Evolutionary conservation across 2,797 vertebrate species (phyloP).

Genomic region (Esox lucius): DNA sequence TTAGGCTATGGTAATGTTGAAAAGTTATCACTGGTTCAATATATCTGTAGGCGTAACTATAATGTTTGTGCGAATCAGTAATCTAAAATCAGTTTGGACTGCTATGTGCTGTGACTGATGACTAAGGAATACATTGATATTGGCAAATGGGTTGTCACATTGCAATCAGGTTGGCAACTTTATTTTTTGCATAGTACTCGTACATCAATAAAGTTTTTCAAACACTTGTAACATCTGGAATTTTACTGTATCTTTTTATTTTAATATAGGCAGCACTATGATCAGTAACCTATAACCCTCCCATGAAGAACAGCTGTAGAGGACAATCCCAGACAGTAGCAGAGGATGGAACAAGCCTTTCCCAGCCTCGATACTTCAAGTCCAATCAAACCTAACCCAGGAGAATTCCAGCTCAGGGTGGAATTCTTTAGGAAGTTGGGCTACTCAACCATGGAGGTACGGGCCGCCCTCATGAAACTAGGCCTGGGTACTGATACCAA

Average conservation of each 20-base stretch:
- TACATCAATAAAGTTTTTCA: background rate
- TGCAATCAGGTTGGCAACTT: background rate
- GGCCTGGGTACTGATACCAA: conserved; percentile 87
- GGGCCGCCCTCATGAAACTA: conserved; percentile 81
- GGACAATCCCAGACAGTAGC: conserved; percentile 24
- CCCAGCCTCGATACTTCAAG: conserved; percentile 29
- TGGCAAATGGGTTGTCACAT: no score
- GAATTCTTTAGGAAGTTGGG: conserved; percentile 95
- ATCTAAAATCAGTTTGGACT: background rate
- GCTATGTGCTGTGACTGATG: background rate
- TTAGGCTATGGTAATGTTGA: background rate
- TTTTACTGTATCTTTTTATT: background rate
- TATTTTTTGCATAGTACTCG: background rate
- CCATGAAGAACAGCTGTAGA: conserved; percentile 22
- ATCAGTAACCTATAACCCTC: conserved; percentile 19
- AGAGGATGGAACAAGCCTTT: conserved; percentile 57
- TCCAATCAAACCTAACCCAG: conserved; percentile 30
- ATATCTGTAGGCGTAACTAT: background rate
- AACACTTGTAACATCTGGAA: background rate
- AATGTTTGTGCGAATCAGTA: background rate
- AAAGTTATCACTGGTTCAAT: background rate
- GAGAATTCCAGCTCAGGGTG: conserved; percentile 80
- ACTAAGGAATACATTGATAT: background rate
- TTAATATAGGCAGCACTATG: conserved; percentile 8
- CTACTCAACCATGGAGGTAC: conserved; percentile 82